These are phyloP conservation scores for Mugil cephalus DNA, from an alignment of 2,113 vertebrate species.

Conservation along the genomic window DNA sequence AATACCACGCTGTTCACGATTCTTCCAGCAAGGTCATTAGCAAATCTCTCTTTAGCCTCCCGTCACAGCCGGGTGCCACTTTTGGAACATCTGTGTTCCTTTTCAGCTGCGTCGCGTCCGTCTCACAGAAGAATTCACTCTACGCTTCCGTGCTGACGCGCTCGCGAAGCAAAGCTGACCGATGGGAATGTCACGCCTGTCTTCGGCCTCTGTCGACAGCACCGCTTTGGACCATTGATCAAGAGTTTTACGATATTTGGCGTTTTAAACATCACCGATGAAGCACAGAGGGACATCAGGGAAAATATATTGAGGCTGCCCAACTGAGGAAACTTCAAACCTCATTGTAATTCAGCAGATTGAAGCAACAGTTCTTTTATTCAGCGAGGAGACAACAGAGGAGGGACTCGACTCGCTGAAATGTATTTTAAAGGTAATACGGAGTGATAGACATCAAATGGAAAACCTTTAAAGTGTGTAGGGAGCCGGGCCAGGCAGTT, in stretches of 20 bases:
- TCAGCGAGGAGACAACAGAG: constrained; percentile 17
- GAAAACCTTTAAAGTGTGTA: constrained; percentile 43
- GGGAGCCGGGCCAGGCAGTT: constrained; percentile 27
- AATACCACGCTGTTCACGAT: not conserved
- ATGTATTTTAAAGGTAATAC: constrained; percentile 61
- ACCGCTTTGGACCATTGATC: constrained; percentile 6
- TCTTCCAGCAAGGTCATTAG: not conserved
- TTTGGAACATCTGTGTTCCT: constrained; percentile 18
- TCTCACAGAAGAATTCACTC: constrained; percentile 15
- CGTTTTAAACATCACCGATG: not conserved
- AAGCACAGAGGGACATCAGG: not conserved
- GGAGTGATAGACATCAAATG: constrained; percentile 64
- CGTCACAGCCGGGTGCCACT: constrained; percentile 24
- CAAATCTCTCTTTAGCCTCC: not conserved
- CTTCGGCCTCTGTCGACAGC: not conserved
- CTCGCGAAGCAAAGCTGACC: constrained; percentile 5
- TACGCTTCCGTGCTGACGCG: not conserved
- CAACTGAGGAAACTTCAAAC: not conserved
- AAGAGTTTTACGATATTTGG: not conserved
- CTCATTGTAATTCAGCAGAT: constrained; percentile 17
- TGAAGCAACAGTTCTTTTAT: constrained; percentile 4
- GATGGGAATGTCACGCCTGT: not conserved
- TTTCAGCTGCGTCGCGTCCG: constrained; percentile 14
- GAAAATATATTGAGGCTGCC: not conserved
- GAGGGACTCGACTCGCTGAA: constrained; percentile 18